Percentiles rank a stretch among this genome's conserved stretches.
Evolutionary conservation across 30 jellyfish, hydroid and myxozoan species (phyloP).

Genomic region (Aurelia coerulea): DNA sequence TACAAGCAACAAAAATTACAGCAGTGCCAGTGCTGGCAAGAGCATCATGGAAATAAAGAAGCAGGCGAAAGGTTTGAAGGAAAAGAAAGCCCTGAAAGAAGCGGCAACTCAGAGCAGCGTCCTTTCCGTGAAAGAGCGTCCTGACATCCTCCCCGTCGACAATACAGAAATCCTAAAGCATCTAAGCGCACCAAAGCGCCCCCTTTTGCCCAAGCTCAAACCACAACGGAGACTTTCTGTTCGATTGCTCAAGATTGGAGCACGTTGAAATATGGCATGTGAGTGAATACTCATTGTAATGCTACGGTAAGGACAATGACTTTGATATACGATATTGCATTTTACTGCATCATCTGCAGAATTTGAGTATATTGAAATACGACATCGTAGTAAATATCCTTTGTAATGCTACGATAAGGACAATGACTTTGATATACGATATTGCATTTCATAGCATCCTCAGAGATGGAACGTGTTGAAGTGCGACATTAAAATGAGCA

Average conservation of each 20-base stretch:
- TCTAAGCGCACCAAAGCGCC: conserved; percentile 62
- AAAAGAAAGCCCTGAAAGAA: background rate
- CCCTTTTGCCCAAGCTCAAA: conserved; percentile 42
- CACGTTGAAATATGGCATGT: conserved; percentile 1
- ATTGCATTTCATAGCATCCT: too few relatives aligned
- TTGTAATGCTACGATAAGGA: too few relatives aligned
- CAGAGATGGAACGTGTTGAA: too few relatives aligned
- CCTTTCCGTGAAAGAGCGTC: conserved; percentile 31
- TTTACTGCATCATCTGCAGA: background rate
- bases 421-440: too few relatives aligned
- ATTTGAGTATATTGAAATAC: too few relatives aligned
- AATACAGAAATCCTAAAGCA: conserved; percentile 61
- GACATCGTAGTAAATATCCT: too few relatives aligned
- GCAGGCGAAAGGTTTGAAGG: conserved; percentile 4
- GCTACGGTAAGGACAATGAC: background rate
- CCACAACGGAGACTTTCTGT: conserved; percentile 23
- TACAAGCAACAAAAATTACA: conserved; percentile 4
- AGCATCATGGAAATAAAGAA: conserved; percentile 48
- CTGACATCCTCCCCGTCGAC: conserved; percentile 65
- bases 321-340: background rate
- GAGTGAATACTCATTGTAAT: too few relatives aligned
- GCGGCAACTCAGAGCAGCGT: background rate
- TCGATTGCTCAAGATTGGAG: conserved; percentile 36
- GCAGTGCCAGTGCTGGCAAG: conserved; percentile 26
- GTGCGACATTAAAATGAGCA: too few relatives aligned